phyloP scores from a whole-genome alignment of 2,113 vertebrate genomes.

The Anthoscopus minutus region DNA sequence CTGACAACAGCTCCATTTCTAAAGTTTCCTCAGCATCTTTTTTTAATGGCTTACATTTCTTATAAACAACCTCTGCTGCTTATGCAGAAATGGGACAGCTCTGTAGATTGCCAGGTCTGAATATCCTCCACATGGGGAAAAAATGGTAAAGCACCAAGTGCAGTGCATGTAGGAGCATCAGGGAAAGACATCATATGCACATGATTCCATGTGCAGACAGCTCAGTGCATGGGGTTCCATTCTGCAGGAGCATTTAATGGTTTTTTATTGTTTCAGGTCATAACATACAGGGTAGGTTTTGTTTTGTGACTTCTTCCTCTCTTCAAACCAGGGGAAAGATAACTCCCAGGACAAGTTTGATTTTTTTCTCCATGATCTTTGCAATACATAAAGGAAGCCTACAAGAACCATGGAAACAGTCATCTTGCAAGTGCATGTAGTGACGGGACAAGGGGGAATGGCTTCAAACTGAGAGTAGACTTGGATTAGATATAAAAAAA shows the following conservation, averaged over 20 bases:
- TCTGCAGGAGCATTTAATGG: background rate
- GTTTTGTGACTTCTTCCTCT: background rate
- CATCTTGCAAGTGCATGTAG: background rate
- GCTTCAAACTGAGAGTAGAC: background rate
- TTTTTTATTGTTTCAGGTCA: background rate
- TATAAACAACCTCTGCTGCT: background rate
- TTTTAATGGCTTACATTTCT: constrained; percentile 28
- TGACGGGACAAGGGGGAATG: background rate
- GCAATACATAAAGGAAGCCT: background rate
- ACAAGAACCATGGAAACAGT: background rate
- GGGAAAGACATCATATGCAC: rapidly evolving
- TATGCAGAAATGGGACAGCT: background rate
- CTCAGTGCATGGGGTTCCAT: rapidly evolving
- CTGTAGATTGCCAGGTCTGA: background rate
- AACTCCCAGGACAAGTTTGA: background rate
- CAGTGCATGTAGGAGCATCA: background rate
- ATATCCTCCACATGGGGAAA: background rate
- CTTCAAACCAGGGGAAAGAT: background rate
- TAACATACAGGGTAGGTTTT: background rate
- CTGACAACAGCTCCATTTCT: constrained; percentile 53
- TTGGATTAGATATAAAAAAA: background rate
- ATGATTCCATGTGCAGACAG: background rate
- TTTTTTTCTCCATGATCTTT: background rate
- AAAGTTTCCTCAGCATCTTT: constrained; percentile 43
- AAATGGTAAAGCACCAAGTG: background rate